Evolutionary conservation across 2,888 invertebrate species (phyloP), one percentile per base, ranked within the genome.

Genomic region (Melolontha melolontha): DNA sequence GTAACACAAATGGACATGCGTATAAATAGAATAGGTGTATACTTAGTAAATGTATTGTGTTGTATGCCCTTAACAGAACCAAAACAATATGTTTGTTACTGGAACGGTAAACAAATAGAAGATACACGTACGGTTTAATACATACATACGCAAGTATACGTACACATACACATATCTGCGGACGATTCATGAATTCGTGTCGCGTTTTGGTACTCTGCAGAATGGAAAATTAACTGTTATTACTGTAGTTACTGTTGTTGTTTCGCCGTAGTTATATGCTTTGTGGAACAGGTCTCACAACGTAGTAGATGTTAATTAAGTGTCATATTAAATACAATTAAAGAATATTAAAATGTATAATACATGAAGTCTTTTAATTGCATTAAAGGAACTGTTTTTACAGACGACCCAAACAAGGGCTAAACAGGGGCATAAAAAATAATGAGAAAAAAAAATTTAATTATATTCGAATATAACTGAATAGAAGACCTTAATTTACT

Each of bases 171-270:
- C n/a, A n/a, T 10, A 10, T 55, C 10, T 41, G 40, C 40, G 6
- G 17, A 17, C 39, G 22, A 41, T 5, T 55, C 55, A 55, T 55
- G 41, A 55, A 55, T 55, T 55, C 55, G 55, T 22, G 41, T 22
- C 40, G 55, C 55, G 41, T 55, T 40, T 55, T 10, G 17, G 41
- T 55, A 16, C 17, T 41, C 41, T 55, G 16, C 55, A 17, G 55
- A 40, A 55, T 41, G 40, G 55, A 8, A 55, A 55, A 55, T 55
- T 55, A 55, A 55, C 55, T 55, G 55, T 55, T 55, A 55, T 55
- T 40, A 55, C 41, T 29, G 55, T 54, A 40, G 55, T 55, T 55
- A 40, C 22, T 55, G 55, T 41, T 55, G 40, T 12, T 41, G 55
- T 55, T 55, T 11, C 40, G 11, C n/a, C 14, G 55, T 55, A 40